Evolutionary conservation across 2,888 invertebrate species (phyloP).

Genomic region (Spicauda simplicius): DNA sequence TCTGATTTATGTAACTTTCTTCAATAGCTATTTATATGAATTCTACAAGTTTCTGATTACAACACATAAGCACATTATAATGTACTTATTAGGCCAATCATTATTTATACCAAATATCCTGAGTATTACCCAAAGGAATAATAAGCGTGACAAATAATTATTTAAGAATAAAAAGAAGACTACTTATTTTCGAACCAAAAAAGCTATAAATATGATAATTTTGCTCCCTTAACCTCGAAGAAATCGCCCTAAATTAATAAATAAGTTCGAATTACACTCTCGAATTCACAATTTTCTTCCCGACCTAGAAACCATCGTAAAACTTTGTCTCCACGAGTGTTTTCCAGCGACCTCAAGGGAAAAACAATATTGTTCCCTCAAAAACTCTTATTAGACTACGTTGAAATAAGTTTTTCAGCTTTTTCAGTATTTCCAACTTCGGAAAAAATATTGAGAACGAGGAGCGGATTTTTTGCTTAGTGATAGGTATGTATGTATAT

Average conservation of each 20-base stretch:
- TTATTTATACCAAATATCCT: too few relatives aligned
- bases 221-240: background rate
- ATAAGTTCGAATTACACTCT: slow-evolving; percentile 26
- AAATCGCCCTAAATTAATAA: slow-evolving; percentile 20
- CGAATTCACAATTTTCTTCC: slow-evolving; percentile 27
- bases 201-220: slow-evolving; percentile 6
- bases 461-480: background rate
- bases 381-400: slow-evolving; percentile 28
- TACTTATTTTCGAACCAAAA: background rate
- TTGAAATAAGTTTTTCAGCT: slow-evolving; percentile 15
- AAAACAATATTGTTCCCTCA: slow-evolving; percentile 29
- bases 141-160: too few relatives aligned
- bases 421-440: background rate
- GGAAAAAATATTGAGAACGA: slow-evolving; percentile 17
- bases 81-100: too few relatives aligned
- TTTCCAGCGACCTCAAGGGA: slow-evolving; percentile 23
- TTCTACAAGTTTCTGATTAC: too few relatives aligned
- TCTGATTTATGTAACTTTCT: too few relatives aligned
- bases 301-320: slow-evolving; percentile 23
- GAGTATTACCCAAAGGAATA: too few relatives aligned
- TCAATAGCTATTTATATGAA: too few relatives aligned
- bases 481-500: too few relatives aligned
- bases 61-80: too few relatives aligned
- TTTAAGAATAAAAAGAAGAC: too few relatives aligned
- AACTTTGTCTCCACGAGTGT: slow-evolving; percentile 26